These are phyloP conservation scores for Cerastis rubricosa DNA, from an alignment of 2,888 invertebrate genomes.

Conservation along the genomic window DNA sequence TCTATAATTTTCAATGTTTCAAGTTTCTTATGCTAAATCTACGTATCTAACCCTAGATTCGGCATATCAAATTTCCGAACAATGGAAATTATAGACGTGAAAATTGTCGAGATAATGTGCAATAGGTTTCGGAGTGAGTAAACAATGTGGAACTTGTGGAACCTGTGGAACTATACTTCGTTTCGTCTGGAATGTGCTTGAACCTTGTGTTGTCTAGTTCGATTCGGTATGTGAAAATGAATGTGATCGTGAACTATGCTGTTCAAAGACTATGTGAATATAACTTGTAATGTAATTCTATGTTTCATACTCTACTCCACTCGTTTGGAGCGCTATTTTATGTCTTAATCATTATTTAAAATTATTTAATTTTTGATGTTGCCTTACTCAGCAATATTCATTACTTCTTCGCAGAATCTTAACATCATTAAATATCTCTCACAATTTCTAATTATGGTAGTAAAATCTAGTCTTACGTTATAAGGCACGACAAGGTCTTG, in stretches of 20 bases:
- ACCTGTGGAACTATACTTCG: constrained; percentile 43
- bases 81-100: constrained; percentile 33
- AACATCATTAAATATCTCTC: constrained; percentile 79
- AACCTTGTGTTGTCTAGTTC: constrained; percentile 67
- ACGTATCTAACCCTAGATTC: constrained; percentile 13
- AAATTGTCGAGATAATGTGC: constrained; percentile 54
- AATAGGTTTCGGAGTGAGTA: constrained; percentile 59
- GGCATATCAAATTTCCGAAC: constrained; percentile 15
- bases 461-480: constrained; percentile 90
- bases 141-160: constrained; percentile 17
- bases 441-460: constrained; percentile 85
- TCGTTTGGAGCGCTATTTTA: constrained; percentile 69
- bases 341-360: constrained; percentile 71
- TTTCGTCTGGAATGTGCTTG: constrained; percentile 58
- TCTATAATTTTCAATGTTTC: constrained; percentile 26
- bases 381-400: constrained; percentile 74
- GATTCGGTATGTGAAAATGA: constrained; percentile 66
- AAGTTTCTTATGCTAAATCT: constrained; percentile 32
- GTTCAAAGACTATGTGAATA: constrained; percentile 79
- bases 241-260: constrained; percentile 67
- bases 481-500: constrained; percentile 87
- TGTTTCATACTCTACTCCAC: constrained; percentile 69
- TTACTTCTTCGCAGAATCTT: constrained; percentile 71
- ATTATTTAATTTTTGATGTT: constrained; percentile 75
- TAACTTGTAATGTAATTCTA: constrained; percentile 66